Conservation (phyloP, 2,888 invertebrate genomes). For the Arrhopalites spinosus region DNA sequence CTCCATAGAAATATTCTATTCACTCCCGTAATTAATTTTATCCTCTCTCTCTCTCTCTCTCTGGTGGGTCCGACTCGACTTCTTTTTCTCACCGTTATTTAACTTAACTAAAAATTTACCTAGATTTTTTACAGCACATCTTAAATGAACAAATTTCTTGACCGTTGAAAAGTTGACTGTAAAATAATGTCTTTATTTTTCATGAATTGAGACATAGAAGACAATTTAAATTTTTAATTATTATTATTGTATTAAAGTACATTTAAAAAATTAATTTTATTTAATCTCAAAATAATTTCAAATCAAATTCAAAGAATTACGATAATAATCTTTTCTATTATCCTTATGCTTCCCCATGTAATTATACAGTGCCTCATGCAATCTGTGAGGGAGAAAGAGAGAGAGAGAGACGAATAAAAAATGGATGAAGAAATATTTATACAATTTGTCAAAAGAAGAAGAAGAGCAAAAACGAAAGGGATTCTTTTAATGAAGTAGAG, state of each 20-base stretch:
- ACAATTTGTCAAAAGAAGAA: slow-evolving; percentile 7
- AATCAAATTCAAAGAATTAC: too few relatives aligned
- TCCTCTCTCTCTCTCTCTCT: not conserved
- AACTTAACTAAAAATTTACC: too few relatives aligned
- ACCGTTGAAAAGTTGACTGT: not conserved
- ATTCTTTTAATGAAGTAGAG: slow-evolving; percentile 17
- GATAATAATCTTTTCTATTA: too few relatives aligned
- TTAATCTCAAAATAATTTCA: too few relatives aligned
- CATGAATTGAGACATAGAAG: too few relatives aligned
- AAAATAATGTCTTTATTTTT: too few relatives aligned
- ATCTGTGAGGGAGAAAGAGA: not conserved
- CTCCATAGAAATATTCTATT: not conserved
- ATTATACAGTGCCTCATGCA: not conserved
- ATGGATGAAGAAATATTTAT: not conserved
- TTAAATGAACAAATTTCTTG: not conserved
- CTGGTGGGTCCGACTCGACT: slow-evolving; percentile 30
- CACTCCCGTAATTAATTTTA: slow-evolving; percentile 27
- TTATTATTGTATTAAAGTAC: too few relatives aligned
- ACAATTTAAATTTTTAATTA: too few relatives aligned
- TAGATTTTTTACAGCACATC: not conserved
- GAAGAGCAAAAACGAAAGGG: not conserved
- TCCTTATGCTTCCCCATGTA: too few relatives aligned
- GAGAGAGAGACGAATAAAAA: not conserved
- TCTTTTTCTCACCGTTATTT: not conserved
- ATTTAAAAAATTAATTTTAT: too few relatives aligned